Base-by-base conservation (phyloP, 2,797 vertebrate genomes). In the Clarias laeviceps region DNA sequence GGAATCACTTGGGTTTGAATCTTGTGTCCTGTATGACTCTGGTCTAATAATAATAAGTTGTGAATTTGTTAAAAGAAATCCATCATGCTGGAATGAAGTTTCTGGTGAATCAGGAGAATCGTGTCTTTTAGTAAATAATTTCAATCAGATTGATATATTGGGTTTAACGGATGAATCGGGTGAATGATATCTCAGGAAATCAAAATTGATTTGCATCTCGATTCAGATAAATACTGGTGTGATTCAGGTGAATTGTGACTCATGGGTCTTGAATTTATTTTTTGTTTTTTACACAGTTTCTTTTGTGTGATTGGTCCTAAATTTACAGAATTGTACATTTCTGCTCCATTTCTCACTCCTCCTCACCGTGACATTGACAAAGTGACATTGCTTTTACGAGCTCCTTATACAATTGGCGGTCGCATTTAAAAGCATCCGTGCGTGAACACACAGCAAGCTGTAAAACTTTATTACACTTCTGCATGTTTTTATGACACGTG, bases 341-440 rank as follows among this genome's bases (percentile, higher is more conserved):
- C 62, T 0, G 64, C 4, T 78, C 3, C 22, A 29, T 34, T 32
- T 59, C 27, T 1, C 24, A 18, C 59, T 45, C 22, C 59, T 45
- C 22, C 17, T 29, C 77, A 24, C 62, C 18, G 45, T 81, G 73
- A 78, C 84, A 62, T 78, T 86, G 80, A 80, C 77, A 27, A 56
- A 34, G 57, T 84, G 73, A 81, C 84, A 62, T 78, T 86, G 80
- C 76, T 73, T 80, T 86, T 81, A 84, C 66, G 69, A 87, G 87
- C 65, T 59, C 66, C 61, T 84, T 45, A 29, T 40, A 70, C 61
- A 54, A 50, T 81, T 80, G 78, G 84, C 56, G 5, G 74, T 15
- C 24, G 34, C 45, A 29, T 86, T 80, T 68, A 81, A 85, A 88
- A 69, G 80, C 77, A 69, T 61, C 40, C 54, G 73, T 80, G 82